phyloP scores from a whole-genome alignment of 1,140 invertebrate species.

The Cecropterus lyciades region DNA sequence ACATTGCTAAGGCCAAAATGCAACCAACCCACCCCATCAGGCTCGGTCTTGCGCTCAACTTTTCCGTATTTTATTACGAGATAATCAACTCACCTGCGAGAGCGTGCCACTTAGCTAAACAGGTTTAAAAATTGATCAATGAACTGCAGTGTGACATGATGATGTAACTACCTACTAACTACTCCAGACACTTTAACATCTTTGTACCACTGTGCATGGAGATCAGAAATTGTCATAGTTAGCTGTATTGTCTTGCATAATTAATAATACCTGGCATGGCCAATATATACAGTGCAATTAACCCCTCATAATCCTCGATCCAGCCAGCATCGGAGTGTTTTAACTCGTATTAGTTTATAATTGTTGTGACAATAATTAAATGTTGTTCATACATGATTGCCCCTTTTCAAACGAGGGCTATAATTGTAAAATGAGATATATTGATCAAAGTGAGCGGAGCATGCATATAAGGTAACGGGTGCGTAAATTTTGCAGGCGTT shows the following conservation, averaged over 20 bases:
- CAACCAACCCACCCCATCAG: slow-evolving; percentile 98
- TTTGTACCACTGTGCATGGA: slow-evolving; percentile 36
- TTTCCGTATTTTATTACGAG: slow-evolving; percentile 99
- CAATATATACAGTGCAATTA: slow-evolving; percentile 63
- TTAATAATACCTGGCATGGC: slow-evolving; percentile 64
- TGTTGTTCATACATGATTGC: not conserved
- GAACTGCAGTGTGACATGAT: slow-evolving; percentile 61
- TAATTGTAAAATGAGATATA: not conserved
- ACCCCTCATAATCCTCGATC: slow-evolving; percentile 70
- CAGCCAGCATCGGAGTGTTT: slow-evolving; percentile 75
- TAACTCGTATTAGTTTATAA: slow-evolving; percentile 36
- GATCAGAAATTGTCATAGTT: slow-evolving; percentile 30
- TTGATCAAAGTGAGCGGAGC: not conserved
- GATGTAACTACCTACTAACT: slow-evolving; percentile 65
- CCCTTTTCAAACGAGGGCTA: not conserved
- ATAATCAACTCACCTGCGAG: slow-evolving; percentile 98
- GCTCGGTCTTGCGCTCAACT: slow-evolving; percentile 98
- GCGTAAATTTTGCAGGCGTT: slow-evolving; percentile 86
- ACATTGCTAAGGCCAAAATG: slow-evolving; percentile 99
- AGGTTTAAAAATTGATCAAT: slow-evolving; percentile 88
- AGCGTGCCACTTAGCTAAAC: slow-evolving; percentile 98
- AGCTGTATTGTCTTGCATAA: slow-evolving; percentile 35
- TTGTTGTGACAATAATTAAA: slow-evolving; percentile 10
- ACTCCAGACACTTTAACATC: slow-evolving; percentile 30
- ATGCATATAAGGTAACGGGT: not conserved